A percentile compares a stretch with the other conserved stretches of the same genome.
These are phyloP conservation scores for Abscondita cerata DNA, from an alignment of 2,888 invertebrate species.

Conservation along the genomic window DNA sequence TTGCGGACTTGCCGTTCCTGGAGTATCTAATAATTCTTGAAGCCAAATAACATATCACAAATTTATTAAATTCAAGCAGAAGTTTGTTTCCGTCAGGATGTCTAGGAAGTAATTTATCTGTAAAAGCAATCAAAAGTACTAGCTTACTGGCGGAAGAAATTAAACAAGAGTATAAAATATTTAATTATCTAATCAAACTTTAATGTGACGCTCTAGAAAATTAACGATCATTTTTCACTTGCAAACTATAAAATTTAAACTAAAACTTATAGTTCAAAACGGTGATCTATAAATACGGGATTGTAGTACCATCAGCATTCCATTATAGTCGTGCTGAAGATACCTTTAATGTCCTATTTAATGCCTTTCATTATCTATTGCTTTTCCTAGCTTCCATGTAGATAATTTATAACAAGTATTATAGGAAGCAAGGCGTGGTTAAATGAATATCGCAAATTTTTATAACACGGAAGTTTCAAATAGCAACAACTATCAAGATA, in stretches of 20 bases:
- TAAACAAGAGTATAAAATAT: neutral
- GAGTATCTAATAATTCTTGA: neutral
- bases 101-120: conserved; percentile 1
- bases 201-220: neutral
- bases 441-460: neutral
- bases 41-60: neutral
- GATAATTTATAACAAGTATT: conserved; percentile 27
- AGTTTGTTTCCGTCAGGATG: conserved; percentile 1
- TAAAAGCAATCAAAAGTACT: neutral
- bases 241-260: too few species aligned
- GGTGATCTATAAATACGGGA: conserved; percentile 45
- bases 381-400: conserved; percentile 19
- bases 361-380: conserved; percentile 33
- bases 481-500: neutral
- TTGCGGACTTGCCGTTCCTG: conserved; percentile 2
- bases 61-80: neutral
- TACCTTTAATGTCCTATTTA: conserved; percentile 37
- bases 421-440: conserved; percentile 16
- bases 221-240: conserved; percentile 1
- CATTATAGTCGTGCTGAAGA: conserved; percentile 44
- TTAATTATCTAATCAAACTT: conserved; percentile 10
- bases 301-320: conserved; percentile 46
- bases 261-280: too few species aligned
- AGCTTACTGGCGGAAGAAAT: neutral
- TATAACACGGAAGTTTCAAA: neutral